Evolutionary conservation across 2,888 invertebrate species (phyloP), one percentile per base, ranked within the genome.

Genomic region (Apamea epomidion): DNA sequence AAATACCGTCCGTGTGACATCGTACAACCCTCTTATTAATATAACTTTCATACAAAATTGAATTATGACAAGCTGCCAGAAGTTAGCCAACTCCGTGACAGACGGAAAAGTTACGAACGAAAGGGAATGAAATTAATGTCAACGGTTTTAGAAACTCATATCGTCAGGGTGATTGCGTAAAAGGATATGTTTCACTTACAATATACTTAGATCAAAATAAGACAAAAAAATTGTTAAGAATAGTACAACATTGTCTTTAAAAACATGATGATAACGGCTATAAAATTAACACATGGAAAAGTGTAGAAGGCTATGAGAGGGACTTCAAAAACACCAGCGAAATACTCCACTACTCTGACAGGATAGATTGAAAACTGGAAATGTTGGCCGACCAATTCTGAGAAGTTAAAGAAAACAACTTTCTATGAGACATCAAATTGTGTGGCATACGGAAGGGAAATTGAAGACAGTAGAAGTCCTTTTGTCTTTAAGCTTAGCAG

Each of bases 1-100:
- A 80, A 84, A 80, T 64, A 62, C n/a, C 32, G 45, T 32, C n/a
- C 68, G 0, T 32, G 12, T 76, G 60, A 51, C 68, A 48, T 76
- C 45, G 29, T 21, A 54, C 71, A 68, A 79, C 78, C 67, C 62
- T 71, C 42, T 32, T 74, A 83, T 78, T 85, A 80, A 78, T 84
- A 74, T 67, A 85, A 83, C 81, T 81, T 85, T 81, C 81, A 75
- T 45, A 75, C 60, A 70, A 74, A 80, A 85, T 85, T 80, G 60
- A 84, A 87, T 87, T 81, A 85, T 72, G 83, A 79, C 87, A 76
- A 74, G 80, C 74, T 87, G 45, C 37, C 64, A 64, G 48, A 87
- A 84, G 80, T 87, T 75, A 60, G 25, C 37, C 45, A 48, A 81
- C 64, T 80, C 37, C 54, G 68, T 87, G 84, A 84, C 84, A 87